phyloP scores from a whole-genome alignment of 2,888 invertebrate species.

The Nebria brevicollis region DNA sequence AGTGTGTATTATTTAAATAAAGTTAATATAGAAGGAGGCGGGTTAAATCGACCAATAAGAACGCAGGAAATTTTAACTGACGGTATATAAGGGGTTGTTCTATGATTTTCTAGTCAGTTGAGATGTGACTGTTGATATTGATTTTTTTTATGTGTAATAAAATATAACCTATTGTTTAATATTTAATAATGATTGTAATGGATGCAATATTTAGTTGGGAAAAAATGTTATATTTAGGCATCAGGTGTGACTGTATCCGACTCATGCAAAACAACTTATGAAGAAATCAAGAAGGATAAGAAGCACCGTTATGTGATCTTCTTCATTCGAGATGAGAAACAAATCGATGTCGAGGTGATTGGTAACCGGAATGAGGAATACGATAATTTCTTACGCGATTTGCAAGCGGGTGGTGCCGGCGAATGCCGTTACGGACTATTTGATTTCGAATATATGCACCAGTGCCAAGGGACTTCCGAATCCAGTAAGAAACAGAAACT shows the following conservation, averaged over 20 bases:
- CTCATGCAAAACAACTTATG: slow-evolving; percentile 93
- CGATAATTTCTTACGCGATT: slow-evolving; percentile 91
- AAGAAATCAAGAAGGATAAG: slow-evolving; percentile 98
- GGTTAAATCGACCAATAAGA: too few species aligned
- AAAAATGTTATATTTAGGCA: slow-evolving; percentile 68
- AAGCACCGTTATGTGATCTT: slow-evolving; percentile 97
- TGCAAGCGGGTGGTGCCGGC: slow-evolving; percentile 89
- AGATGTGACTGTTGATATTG: too few species aligned
- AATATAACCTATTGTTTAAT: too few species aligned
- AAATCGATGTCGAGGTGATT: slow-evolving; percentile 94
- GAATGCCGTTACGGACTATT: slow-evolving; percentile 99
- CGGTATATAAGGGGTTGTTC: too few species aligned
- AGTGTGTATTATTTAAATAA: background rate
- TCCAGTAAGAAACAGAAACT: slow-evolving; percentile 97
- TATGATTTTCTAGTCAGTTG: too few species aligned
- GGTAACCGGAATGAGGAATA: slow-evolving; percentile 92
- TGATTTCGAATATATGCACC: slow-evolving; percentile 98
- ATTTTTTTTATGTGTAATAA: too few species aligned
- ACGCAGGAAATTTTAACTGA: too few species aligned
- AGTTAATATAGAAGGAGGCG: too few species aligned
- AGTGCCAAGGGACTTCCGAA: slow-evolving; percentile 96
- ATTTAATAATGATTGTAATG: background rate
- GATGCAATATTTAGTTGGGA: background rate
- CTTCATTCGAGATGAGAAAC: slow-evolving; percentile 94
- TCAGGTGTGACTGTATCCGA: slow-evolving; percentile 97